A percentile compares a stretch with the other conserved stretches of the same genome.
phyloP scores from a whole-genome alignment of 2,113 vertebrate species.

The Coptodon bakossiorum region DNA sequence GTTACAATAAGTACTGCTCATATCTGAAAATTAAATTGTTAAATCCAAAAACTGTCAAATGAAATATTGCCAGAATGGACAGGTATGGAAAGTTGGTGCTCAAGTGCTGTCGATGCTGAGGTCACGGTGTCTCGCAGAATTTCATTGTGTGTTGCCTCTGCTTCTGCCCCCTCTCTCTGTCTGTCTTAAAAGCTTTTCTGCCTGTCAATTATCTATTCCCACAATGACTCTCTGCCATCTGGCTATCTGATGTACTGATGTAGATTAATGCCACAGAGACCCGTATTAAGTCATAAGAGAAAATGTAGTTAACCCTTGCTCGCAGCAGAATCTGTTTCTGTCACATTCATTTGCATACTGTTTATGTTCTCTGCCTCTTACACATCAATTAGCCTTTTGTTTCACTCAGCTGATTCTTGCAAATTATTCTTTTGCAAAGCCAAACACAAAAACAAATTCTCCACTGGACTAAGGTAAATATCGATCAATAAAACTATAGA shows the following conservation, averaged over 20 bases:
- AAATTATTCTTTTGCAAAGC: conserved; percentile 16
- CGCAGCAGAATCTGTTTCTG: conserved; percentile 3
- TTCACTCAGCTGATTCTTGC: conserved; percentile 41
- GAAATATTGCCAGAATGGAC: neutral
- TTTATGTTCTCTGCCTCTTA: conserved; percentile 10
- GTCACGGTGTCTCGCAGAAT: neutral
- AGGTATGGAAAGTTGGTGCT: neutral
- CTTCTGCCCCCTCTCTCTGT: neutral
- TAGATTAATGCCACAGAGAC: conserved; percentile 12
- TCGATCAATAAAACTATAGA: conserved; percentile 17
- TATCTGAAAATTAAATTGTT: neutral
- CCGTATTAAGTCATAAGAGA: neutral
- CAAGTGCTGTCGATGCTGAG: neutral
- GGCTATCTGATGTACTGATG: conserved; percentile 23
- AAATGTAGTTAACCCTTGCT: conserved; percentile 28
- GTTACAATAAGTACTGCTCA: neutral
- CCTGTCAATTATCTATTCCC: conserved; percentile 33
- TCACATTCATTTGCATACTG: conserved; percentile 9
- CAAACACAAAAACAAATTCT: conserved; percentile 25
- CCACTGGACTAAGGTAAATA: conserved; percentile 12
- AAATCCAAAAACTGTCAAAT: neutral
- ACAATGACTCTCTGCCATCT: conserved; percentile 16
- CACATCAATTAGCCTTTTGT: conserved; percentile 49
- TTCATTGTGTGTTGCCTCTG: neutral
- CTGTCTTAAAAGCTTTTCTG: conserved; percentile 22